phyloP scores from a whole-genome alignment of 2,888 invertebrate genomes.

The Yponomeuta sedellus region DNA sequence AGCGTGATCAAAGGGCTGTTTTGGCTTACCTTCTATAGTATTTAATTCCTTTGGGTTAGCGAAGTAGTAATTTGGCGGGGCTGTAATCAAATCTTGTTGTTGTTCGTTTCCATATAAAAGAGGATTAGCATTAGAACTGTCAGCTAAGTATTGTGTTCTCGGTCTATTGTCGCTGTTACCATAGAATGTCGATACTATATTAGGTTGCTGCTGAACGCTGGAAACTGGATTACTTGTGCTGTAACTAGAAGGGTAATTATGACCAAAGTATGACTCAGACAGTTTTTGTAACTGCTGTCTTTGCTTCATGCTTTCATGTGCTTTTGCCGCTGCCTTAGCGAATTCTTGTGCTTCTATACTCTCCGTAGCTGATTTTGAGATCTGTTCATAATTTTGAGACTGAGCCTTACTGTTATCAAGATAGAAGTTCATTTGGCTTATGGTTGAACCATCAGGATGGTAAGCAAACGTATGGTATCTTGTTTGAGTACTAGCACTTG shows the following conservation, averaged over 20 bases:
- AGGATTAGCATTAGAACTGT: conserved; percentile 34
- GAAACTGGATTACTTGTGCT: conserved; percentile 20
- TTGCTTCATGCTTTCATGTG: conserved; percentile 55
- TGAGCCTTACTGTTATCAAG: conserved; percentile 55
- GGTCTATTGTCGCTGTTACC: conserved; percentile 41
- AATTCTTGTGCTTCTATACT: conserved; percentile 55
- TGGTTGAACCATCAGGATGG: conserved; percentile 43
- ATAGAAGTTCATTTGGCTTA: conserved; percentile 61
- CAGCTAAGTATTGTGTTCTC: conserved; percentile 38
- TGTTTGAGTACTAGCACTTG: conserved; percentile 40
- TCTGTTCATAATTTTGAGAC: conserved; percentile 41
- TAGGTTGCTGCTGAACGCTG: conserved; percentile 11
- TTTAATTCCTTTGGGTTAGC: conserved; percentile 40
- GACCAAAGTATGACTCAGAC: conserved; percentile 19
- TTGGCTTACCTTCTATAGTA: conserved; percentile 42
- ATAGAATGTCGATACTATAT: conserved; percentile 29
- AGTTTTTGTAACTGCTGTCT: conserved; percentile 39
- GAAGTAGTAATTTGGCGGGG: conserved; percentile 50
- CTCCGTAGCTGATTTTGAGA: conserved; percentile 51
- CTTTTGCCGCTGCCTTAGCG: conserved; percentile 62
- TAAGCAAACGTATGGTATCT: conserved; percentile 38
- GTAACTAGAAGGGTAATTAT: conserved; percentile 18
- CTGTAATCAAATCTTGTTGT: conserved; percentile 54
- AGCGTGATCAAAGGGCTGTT: conserved; percentile 64
- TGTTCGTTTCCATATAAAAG: conserved; percentile 37